Base-by-base conservation (phyloP, 2,797 vertebrate species). In the Furcifer pardalis region DNA sequence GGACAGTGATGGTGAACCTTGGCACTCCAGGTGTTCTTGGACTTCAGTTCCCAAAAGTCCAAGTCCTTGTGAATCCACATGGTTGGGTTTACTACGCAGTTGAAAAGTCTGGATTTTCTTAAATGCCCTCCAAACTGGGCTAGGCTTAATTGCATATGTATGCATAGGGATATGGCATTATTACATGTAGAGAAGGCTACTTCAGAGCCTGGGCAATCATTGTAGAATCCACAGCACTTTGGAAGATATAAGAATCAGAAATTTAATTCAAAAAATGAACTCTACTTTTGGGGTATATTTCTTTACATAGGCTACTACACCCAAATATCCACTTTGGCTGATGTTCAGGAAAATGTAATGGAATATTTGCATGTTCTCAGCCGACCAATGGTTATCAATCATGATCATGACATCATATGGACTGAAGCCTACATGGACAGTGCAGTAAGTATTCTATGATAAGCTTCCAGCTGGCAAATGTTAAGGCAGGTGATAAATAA, bases 321-420 rank as follows among this genome's bases (percentile, higher is more conserved):
- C 0, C 98, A 99, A 40, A 97, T 99, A 90, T 99, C 98, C 88
- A 99, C 98, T 0, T 95, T 99, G 92, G 98, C 98, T 0, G 98
- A 99, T 0, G 97, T 99, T n/a, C 98, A 99, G 94, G 98, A 99
- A 94, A 99, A 98, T 0, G 98, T 99, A 52, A 99, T 99, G 98
- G 98, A 99, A 84, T 99, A 99, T 87, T 97, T 99, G 71, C 98
- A 99, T 0, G 98, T 99, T 77, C 97, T 99, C 84, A 99, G 98
- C 89, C 96, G 98, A 13, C 98, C 98, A 68, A 99, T 99, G 98
- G 98, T 98, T 93, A 99, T 99, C 93, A 98, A 98, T 95, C 98
- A 98, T 0, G 97, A 98, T 92, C 98, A 99, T 0, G 98, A 99
- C 88, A 97, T 99, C 91, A 99, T 98, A 93, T 99, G 98, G 98